Evolutionary conservation across 2,113 vertebrate genomes (phyloP).

Genomic region (Paratilapia polleni): DNA sequence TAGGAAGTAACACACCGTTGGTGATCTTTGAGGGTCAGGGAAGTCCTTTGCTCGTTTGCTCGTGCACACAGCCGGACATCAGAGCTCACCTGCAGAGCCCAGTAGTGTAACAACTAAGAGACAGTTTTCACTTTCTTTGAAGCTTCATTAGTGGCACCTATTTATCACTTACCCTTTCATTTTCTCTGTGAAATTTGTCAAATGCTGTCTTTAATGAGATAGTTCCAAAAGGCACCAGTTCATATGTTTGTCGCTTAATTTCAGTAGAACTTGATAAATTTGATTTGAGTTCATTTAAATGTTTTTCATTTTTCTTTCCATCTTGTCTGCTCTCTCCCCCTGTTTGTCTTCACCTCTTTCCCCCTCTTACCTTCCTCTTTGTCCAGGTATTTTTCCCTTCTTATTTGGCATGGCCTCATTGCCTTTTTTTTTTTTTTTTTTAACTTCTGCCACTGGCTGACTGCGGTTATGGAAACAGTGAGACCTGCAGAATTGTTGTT

Average conservation of each 20-base stretch:
- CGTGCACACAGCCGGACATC: constrained; percentile 47
- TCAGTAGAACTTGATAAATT: background rate
- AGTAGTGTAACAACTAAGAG: constrained; percentile 49
- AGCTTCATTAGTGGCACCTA: constrained; percentile 31
- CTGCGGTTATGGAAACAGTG: constrained; percentile 60
- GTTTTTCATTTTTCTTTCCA: background rate
- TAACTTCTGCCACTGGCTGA: constrained; percentile 41
- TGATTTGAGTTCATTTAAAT: background rate
- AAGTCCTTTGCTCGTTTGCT: constrained; percentile 59
- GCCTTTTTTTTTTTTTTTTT: background rate
- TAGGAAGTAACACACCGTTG: constrained; percentile 70
- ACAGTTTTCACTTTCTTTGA: constrained; percentile 65
- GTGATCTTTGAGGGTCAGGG: constrained; percentile 61
- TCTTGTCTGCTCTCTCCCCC: background rate
- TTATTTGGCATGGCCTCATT: constrained; percentile 28
- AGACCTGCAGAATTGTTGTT: constrained; percentile 49
- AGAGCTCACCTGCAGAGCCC: constrained; percentile 28
- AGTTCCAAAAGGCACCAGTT: background rate
- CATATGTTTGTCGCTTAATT: background rate
- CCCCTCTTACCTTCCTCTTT: background rate
- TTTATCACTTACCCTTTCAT: background rate
- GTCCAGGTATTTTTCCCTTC: constrained; percentile 51
- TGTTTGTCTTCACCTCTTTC: background rate
- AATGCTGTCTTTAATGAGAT: background rate
- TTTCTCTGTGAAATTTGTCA: background rate